Evolutionary conservation across 2,113 vertebrate genomes (phyloP).

Genomic region (Ascaphus truei): DNA sequence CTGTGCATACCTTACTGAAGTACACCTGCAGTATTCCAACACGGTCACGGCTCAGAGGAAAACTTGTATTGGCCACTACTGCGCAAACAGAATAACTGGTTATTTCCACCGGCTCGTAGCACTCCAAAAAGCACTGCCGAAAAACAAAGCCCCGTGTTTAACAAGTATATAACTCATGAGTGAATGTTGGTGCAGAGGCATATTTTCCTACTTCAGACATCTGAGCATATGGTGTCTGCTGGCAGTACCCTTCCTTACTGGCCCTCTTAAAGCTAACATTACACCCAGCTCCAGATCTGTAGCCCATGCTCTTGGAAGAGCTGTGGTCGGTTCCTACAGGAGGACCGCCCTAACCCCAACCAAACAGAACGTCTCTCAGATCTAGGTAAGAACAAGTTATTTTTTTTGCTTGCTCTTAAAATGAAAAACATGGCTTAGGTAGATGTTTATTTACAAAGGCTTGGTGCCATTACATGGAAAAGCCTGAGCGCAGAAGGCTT

Average conservation of each 20-base stretch:
- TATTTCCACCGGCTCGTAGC: background rate
- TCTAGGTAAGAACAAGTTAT: background rate
- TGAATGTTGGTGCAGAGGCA: background rate
- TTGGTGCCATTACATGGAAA: background rate
- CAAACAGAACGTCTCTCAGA: background rate
- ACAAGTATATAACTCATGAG: no score
- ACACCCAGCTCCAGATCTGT: background rate
- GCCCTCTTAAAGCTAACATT: conserved; percentile 4
- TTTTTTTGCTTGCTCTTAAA: background rate
- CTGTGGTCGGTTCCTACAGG: conserved; percentile 3
- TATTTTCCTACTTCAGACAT: background rate
- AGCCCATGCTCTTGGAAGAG: background rate
- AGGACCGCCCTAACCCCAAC: background rate
- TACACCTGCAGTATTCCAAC: conserved; percentile 1
- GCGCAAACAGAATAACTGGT: background rate
- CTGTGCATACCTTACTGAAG: no score
- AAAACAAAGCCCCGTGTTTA: conserved; percentile 13
- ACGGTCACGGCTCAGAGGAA: background rate
- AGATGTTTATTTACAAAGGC: conserved; percentile 5
- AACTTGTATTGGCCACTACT: background rate
- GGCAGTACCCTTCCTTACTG: conserved; percentile 3
- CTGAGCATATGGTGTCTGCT: conserved; percentile 1
- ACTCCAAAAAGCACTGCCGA: background rate
- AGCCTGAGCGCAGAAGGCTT: background rate
- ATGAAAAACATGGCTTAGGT: background rate